Conservation (phyloP, 2,113 vertebrate species). For the Hemichromis elongatus region DNA sequence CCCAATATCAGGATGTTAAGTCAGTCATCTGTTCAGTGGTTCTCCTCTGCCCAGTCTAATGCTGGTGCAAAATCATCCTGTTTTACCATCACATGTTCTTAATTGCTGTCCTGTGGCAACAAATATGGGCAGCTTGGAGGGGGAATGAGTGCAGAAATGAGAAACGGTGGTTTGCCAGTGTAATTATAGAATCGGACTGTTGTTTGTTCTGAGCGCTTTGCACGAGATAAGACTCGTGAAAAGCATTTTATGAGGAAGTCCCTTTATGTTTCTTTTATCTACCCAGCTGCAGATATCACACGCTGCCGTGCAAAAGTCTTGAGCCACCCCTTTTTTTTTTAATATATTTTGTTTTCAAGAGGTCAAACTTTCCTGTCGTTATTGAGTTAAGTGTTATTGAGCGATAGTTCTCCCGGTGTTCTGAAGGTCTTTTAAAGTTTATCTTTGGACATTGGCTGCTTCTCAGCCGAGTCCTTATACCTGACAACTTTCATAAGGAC, state of each 20-base stretch:
- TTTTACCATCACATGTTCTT: neutral
- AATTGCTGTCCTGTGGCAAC: slow-evolving; percentile 1
- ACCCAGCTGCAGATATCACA: neutral
- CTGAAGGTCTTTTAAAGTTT: neutral
- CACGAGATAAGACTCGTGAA: neutral
- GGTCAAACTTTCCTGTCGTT: neutral
- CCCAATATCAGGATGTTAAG: slow-evolving; percentile 49
- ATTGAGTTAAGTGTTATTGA: neutral
- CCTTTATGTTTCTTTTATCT: neutral
- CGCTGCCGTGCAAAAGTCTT: neutral
- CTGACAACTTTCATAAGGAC: neutral
- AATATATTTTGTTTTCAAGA: neutral
- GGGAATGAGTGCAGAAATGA: neutral
- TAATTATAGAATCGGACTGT: slow-evolving; percentile 12
- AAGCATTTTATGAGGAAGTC: neutral
- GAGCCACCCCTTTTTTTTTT: neutral
- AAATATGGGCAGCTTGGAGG: neutral
- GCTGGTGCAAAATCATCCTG: neutral
- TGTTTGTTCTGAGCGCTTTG: neutral
- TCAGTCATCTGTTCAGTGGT: slow-evolving; percentile 34
- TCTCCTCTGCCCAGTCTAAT: slow-evolving; percentile 2
- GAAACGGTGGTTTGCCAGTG: neutral
- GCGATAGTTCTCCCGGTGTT: neutral
- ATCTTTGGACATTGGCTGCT: neutral
- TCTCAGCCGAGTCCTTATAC: neutral